Conservation (phyloP, 1,140 invertebrate genomes). For the Daktulosphaira vitifoliae region DNA sequence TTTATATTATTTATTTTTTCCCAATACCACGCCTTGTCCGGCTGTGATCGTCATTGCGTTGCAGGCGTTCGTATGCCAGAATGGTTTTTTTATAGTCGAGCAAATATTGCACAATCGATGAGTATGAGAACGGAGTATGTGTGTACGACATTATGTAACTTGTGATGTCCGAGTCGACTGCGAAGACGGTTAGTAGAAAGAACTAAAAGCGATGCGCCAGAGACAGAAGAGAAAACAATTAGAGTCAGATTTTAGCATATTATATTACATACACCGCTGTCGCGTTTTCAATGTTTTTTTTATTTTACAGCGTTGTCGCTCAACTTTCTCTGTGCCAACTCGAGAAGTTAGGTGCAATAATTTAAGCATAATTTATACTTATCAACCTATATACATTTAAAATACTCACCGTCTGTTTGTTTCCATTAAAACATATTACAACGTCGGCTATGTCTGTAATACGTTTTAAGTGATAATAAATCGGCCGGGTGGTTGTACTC, state of each 20-base stretch:
- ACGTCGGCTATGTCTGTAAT: too few species aligned
- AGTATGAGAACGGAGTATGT: background rate
- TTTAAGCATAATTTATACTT: too few species aligned
- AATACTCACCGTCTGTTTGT: too few species aligned
- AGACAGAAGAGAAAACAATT: conserved; percentile 2
- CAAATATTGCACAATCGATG: conserved; percentile 12
- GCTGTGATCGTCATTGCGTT: too few species aligned
- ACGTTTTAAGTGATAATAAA: too few species aligned
- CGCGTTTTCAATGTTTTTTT: conserved; percentile 4
- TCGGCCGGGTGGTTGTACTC: too few species aligned
- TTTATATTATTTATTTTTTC: too few species aligned
- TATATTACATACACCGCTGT: background rate
- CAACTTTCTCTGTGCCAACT: conserved; percentile 1
- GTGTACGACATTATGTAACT: conserved; percentile 12
- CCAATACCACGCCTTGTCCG: too few species aligned
- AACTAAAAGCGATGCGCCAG: conserved; percentile 2
- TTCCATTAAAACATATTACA: too few species aligned
- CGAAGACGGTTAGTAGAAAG: background rate
- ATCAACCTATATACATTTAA: too few species aligned
- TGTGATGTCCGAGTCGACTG: background rate
- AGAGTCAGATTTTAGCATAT: background rate
- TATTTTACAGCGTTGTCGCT: background rate
- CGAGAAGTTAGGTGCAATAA: background rate
- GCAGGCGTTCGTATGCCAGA: too few species aligned
- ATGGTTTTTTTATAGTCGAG: too few species aligned